Evolutionary conservation across 2,797 vertebrate species (phyloP), one percentile per base, ranked within the genome.

Genomic region (Okamejei kenojei): DNA sequence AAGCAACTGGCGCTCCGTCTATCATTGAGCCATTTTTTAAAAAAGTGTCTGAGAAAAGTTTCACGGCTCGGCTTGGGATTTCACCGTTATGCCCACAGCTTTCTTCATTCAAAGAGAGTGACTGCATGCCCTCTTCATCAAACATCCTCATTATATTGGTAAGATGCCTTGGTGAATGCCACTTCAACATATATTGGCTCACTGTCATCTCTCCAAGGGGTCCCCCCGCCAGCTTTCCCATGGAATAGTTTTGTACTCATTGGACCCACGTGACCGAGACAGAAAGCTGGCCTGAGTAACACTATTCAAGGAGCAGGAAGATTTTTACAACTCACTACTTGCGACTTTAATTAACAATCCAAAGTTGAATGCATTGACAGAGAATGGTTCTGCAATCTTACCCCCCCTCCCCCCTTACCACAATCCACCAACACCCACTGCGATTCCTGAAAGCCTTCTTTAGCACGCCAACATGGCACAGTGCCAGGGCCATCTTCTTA

Each of bases 261-360:
- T 8, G 45, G n/a, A 35, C 61, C n/a, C 84, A 88, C 84, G 84
- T 68, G 82, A 88, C 61, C 6, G 4, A 88, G 58, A 88, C 82
- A 65, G 82, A 88, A 88, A 26, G 58, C 63, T 88, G 63, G 61
- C 61, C n/a, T n/a, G n/a, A 63, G n/a, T 2, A n/a, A 65, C 32
- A 68, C 84, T 88, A 68, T 88, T 88, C 84, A 88, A 88, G 35
- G n/a, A 68, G 61, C 84, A 65, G n/a, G 65, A 88, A n/a, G 84
- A 10, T 32, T 88, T 68, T 88, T 88, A 88, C 61, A 88, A 88
- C 84, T 88, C 61, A 68, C 84, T 68, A 88, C 63, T 32, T 88
- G 63, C 61, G 84, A 35, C n/a, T 32, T 35, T 68, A 68, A 68
- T 88, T 88, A 88, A 88, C 63, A 88, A 65, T 68, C 61, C n/a